Evolutionary conservation across 1,140 invertebrate genomes (phyloP), one percentile per base, ranked within the genome.

Genomic region (Drosophila teissieri): DNA sequence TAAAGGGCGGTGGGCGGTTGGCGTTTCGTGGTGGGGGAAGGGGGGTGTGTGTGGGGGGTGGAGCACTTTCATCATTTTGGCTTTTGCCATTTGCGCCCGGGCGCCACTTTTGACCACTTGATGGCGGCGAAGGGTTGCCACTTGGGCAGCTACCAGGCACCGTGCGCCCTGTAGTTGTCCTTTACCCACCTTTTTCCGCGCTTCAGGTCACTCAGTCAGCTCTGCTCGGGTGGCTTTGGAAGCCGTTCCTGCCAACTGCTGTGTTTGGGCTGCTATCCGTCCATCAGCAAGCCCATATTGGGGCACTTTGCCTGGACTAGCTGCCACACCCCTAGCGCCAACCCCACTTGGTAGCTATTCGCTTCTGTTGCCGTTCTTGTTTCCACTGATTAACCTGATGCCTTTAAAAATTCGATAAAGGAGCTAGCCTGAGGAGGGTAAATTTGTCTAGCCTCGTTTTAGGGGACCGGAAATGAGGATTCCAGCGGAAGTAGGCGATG

Each of bases 51-150:
- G n/a, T n/a, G 14, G 64, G 36, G 51, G 45, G 64, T 40, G 39
- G 24, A 75, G 82, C 82, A 86, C 83, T 86, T 86, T 86, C 79
- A 88, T 86, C 83, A 86, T 85, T 85, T 75, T 88, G 82, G 82
- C 82, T 85, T 85, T 85, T 82, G 83, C 82, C 83, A 88, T 86
- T 88, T 86, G 75, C 57, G 73, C 72, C 67, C 58, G 70, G 65
- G 73, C 81, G 81, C 81, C 80, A 80, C 77, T 85, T 84, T 77
- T 85, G 81, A 84, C 77, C 80, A 86, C 82, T 85, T 82, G 74
- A 74, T 74, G 77, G 61, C 63, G 72, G 40, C 60, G 48, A 75
- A 74, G 62, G 83, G 69, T 86, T 74, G 69, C 82, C 83, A 88
- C 83, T 88, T 88, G 82, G 85, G 74, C 83, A 72, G 69, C 55